These are phyloP conservation scores for Strix aluco DNA, from an alignment of 2,113 vertebrate genomes.

Conservation along the genomic window DNA sequence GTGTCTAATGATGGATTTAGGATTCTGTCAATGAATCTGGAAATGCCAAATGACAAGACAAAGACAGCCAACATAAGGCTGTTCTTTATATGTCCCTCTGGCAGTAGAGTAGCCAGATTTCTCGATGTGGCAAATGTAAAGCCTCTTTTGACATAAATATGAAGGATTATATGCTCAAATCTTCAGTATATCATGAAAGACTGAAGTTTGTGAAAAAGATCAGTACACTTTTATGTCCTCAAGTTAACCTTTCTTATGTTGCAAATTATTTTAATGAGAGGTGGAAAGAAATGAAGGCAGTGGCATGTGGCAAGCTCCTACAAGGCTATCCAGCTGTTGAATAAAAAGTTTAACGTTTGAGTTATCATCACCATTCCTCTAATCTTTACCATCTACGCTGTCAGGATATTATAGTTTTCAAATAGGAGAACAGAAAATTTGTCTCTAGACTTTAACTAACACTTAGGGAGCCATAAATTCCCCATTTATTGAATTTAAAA, in stretches of 20 bases:
- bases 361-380: neutral
- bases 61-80: neutral
- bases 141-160: neutral
- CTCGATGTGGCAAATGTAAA: neutral
- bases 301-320: neutral
- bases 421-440: neutral
- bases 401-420: neutral
- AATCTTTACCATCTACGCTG: neutral
- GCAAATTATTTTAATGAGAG: slow-evolving; percentile 1
- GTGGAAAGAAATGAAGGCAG: neutral
- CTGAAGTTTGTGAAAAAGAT: neutral
- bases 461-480: neutral
- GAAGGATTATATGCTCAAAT: neutral
- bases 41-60: neutral
- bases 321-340: neutral
- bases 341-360: neutral
- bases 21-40: neutral
- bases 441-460: neutral
- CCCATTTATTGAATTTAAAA: neutral
- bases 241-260: neutral
- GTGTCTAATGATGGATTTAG: neutral
- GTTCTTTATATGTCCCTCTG: neutral
- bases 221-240: neutral
- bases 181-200: neutral
- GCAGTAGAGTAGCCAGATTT: neutral